phyloP scores from a whole-genome alignment of 1,140 invertebrate species.

The Stegodyphus mimosarum region DNA sequence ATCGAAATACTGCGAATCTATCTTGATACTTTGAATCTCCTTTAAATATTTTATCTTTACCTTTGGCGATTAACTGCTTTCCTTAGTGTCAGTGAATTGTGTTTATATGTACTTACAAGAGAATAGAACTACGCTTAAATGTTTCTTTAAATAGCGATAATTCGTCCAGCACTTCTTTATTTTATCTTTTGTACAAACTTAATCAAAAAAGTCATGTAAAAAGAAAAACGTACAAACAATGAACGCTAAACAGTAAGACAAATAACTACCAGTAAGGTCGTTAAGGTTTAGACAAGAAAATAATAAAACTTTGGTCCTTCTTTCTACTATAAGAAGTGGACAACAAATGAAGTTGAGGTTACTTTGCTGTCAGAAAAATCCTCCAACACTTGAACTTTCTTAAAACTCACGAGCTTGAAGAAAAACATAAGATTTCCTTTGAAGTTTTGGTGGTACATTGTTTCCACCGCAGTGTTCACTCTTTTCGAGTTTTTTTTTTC shows the following conservation, averaged over 20 bases:
- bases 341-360: conserved; percentile 39
- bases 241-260: conserved; percentile 53
- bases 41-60: too few relatives aligned
- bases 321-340: conserved; percentile 23
- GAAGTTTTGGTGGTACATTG: conserved; percentile 42
- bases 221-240: conserved; percentile 1
- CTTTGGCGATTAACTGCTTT: too few relatives aligned
- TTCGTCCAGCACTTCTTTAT: too few relatives aligned
- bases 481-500: conserved; percentile 1
- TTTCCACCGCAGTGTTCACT: conserved; percentile 19
- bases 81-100: too few relatives aligned
- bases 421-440: conserved; percentile 44
- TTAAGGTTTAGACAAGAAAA: conserved; percentile 37
- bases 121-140: too few relatives aligned
- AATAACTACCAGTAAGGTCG: conserved; percentile 32
- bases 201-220: background rate
- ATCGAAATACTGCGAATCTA: too few relatives aligned
- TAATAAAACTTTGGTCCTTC: conserved; percentile 44
- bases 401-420: conserved; percentile 25
- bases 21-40: too few relatives aligned
- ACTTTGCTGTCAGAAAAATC: conserved; percentile 55
- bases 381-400: conserved; percentile 42
- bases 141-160: too few relatives aligned
- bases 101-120: too few relatives aligned
- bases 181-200: background rate